phyloP scores from a whole-genome alignment of 2,888 invertebrate genomes.

The Lasioglossum marginatum region DNA sequence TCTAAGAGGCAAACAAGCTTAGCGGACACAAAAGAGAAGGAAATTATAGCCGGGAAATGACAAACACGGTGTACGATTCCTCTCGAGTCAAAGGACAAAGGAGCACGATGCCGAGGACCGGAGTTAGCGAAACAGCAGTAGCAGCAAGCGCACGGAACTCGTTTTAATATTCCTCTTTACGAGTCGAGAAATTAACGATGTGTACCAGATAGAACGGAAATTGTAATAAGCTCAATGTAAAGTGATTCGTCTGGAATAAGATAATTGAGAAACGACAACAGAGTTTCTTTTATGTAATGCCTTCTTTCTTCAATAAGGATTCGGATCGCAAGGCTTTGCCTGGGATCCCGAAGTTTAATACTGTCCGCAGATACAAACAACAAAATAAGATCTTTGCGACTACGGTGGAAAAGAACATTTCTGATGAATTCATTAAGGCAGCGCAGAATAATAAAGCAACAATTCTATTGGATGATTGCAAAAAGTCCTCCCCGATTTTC shows the following conservation, averaged over 20 bases:
- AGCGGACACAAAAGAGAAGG: neutral
- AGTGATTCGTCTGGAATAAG: neutral
- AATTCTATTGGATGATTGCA: neutral
- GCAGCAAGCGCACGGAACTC: neutral
- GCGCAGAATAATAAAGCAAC: neutral
- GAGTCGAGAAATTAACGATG: neutral
- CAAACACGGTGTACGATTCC: neutral
- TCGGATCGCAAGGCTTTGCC: neutral
- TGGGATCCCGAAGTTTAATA: neutral
- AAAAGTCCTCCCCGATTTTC: neutral
- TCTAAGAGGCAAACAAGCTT: conserved; percentile 1
- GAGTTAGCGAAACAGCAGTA: neutral
- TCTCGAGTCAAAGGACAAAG: conserved; percentile 9
- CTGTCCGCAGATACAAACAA: neutral
- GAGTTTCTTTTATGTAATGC: neutral
- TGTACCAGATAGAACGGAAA: neutral
- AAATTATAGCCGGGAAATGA: neutral
- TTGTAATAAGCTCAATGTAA: neutral
- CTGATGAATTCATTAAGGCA: neutral
- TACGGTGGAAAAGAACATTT: neutral
- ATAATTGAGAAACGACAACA: neutral
- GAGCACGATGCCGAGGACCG: neutral
- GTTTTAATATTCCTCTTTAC: conserved; percentile 5
- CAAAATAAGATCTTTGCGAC: neutral
- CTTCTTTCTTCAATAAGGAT: neutral